Conservation (phyloP, 2,113 vertebrate species). For the Crotophaga sulcirostris region DNA sequence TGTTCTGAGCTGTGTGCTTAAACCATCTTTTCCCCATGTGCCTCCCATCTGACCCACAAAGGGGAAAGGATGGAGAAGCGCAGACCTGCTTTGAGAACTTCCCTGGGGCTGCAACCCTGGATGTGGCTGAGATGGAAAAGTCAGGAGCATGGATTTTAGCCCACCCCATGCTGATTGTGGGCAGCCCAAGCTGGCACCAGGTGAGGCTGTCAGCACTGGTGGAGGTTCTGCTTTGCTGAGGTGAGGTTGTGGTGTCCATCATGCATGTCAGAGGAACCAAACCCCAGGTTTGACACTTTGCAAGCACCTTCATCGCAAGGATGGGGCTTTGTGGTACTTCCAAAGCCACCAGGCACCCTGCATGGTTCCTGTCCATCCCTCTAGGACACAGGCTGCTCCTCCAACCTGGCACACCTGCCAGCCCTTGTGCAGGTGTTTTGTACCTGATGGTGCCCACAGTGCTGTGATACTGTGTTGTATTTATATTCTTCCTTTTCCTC, state of each 20-base stretch:
- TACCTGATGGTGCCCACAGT: neutral
- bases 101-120: neutral
- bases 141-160: neutral
- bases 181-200: neutral
- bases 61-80: neutral
- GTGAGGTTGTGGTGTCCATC: neutral
- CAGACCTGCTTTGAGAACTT: neutral
- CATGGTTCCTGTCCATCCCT: neutral
- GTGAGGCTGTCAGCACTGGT: neutral
- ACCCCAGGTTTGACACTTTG: neutral
- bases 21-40: accelerated
- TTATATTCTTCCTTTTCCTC: neutral
- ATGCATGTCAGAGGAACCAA: accelerated
- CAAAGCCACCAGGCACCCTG: neutral
- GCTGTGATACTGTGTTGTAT: accelerated
- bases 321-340: neutral
- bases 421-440: neutral
- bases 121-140: neutral
- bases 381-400: neutral
- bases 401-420: neutral
- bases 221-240: neutral
- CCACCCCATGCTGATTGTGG: neutral
- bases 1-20: neutral
- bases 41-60: neutral
- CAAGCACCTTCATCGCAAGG: no score